Evolutionary conservation across 2,113 vertebrate genomes (phyloP).

Genomic region (Phocoena sinus): DNA sequence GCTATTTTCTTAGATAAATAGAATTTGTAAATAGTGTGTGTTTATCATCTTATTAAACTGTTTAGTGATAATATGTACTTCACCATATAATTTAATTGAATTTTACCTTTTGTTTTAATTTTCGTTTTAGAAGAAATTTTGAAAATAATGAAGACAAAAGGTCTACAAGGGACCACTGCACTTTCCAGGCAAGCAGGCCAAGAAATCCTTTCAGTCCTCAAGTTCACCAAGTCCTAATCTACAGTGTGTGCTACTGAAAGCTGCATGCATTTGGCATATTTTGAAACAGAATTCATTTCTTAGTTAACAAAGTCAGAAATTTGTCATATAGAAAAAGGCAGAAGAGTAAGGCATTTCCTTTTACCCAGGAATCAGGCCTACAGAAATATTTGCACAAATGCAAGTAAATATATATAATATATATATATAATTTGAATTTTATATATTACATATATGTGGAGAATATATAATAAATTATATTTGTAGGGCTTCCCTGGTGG

Average conservation of each 20-base stretch:
- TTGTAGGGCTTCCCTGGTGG: too few relatives aligned
- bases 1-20: neutral
- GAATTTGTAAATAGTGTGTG: neutral
- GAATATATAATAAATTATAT: neutral
- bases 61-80: neutral
- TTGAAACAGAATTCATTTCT: neutral
- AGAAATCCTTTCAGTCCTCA: slow-evolving; percentile 87
- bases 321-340: neutral
- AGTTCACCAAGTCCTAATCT: slow-evolving; percentile 36
- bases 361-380: neutral
- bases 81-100: neutral
- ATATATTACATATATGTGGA: neutral
- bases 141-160: slow-evolving; percentile 77
- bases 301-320: neutral
- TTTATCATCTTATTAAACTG: neutral
- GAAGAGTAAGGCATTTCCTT: neutral
- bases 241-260: neutral
- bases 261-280: neutral
- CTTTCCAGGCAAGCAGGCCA: slow-evolving; percentile 87
- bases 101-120: slow-evolving; percentile 53
- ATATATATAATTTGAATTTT: neutral
- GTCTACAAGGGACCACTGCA: slow-evolving; percentile 81
- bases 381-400: neutral
- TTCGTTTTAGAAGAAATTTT: slow-evolving; percentile 89
- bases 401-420: neutral